phyloP scores from a whole-genome alignment of 2,113 vertebrate genomes.

The Oreochromis spilurus region DNA sequence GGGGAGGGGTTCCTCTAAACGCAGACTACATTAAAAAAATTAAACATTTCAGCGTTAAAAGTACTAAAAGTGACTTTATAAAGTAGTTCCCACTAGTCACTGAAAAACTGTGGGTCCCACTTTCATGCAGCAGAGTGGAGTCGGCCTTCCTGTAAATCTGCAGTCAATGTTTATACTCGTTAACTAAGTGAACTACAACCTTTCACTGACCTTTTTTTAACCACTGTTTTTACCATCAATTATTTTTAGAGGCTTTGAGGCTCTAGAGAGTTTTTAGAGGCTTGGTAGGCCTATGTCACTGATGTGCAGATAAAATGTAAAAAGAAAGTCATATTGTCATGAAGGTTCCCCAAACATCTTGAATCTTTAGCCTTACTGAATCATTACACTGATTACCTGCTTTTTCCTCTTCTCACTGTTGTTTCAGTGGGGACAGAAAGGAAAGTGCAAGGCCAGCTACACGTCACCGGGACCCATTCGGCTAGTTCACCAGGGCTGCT shows the following conservation, averaged over 20 bases:
- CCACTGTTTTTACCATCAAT: neutral
- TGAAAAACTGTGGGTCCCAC: neutral
- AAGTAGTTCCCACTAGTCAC: neutral
- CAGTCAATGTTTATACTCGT: neutral
- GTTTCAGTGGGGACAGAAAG: constrained; percentile 44
- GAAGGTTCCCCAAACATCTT: neutral
- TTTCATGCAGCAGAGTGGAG: neutral
- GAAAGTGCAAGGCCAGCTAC: constrained; percentile 62
- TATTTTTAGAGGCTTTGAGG: neutral
- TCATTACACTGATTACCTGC: neutral
- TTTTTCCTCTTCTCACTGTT: neutral
- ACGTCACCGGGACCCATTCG: constrained; percentile 41
- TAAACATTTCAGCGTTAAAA: neutral
- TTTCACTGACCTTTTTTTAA: neutral
- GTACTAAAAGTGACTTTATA: neutral
- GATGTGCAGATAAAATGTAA: neutral
- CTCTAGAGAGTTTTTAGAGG: rapidly evolving
- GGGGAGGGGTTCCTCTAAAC: too few species aligned
- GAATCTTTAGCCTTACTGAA: neutral
- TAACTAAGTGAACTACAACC: neutral
- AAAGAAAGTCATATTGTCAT: rapidly evolving
- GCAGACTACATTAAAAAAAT: neutral
- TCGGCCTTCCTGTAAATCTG: neutral
- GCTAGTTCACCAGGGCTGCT: constrained; percentile 69
- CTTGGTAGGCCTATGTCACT: neutral